A percentile compares a stretch with the other conserved stretches of the same genome.
Conservation (phyloP, 2,113 vertebrate genomes). For the Etia nguti region DNA sequence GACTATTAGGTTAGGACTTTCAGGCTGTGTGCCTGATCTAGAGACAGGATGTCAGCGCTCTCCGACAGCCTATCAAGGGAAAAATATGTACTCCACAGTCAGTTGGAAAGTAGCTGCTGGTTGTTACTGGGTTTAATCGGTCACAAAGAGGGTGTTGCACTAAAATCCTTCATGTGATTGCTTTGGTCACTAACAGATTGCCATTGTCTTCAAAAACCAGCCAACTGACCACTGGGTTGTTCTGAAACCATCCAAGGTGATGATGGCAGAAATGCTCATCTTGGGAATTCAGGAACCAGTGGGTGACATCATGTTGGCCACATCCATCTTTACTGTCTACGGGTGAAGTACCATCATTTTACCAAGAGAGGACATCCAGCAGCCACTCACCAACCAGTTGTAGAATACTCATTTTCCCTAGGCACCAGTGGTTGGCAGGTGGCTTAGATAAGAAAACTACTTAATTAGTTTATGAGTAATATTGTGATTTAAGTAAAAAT, state of each 20-base stretch:
- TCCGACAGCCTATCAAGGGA: neutral
- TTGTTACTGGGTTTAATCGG: neutral
- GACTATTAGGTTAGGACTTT: neutral
- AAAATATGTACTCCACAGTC: neutral
- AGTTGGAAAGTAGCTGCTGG: neutral
- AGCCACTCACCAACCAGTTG: too few species aligned
- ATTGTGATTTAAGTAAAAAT: neutral
- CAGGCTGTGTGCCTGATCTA: neutral
- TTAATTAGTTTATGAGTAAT: neutral
- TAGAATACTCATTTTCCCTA: neutral
- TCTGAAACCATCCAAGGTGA: neutral
- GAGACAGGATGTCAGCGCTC: fast-evolving
- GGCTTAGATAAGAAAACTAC: neutral
- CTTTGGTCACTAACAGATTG: neutral
- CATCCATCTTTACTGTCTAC: neutral
- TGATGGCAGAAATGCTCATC: fast-evolving
- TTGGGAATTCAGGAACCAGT: neutral
- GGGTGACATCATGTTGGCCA: neutral
- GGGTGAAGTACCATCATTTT: neutral
- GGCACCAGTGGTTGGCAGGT: neutral
- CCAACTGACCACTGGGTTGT: neutral
- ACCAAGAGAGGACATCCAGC: too few species aligned
- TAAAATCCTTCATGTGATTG: neutral
- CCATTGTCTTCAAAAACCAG: neutral
- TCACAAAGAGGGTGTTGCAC: neutral